phyloP scores from a whole-genome alignment of 1,140 invertebrate genomes.

The Bathynomus jamesi region DNA sequence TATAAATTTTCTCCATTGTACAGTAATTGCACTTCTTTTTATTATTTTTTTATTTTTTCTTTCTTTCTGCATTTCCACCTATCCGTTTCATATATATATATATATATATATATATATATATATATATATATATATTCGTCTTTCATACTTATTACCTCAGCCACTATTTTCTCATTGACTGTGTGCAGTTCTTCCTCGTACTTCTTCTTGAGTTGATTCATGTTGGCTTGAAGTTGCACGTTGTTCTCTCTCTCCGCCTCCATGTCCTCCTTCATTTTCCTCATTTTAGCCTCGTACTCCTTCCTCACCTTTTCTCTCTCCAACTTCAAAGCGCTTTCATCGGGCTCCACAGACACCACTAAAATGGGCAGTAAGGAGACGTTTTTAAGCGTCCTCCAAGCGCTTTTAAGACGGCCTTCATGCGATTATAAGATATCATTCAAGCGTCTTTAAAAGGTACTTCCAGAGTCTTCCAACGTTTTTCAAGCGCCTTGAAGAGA shows the following conservation, averaged over 20 bases:
- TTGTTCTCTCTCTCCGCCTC: slow-evolving; percentile 53
- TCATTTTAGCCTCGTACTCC: slow-evolving; percentile 47
- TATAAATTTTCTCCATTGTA: too few species aligned
- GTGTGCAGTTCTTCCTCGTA: slow-evolving; percentile 51
- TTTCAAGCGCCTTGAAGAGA: too few species aligned
- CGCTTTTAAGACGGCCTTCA: neutral
- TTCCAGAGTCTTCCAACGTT: too few species aligned
- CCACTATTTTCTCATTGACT: slow-evolving; percentile 41
- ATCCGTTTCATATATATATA: neutral
- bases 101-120: neutral
- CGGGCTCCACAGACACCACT: slow-evolving; percentile 23
- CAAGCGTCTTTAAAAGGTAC: too few species aligned
- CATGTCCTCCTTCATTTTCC: slow-evolving; percentile 49
- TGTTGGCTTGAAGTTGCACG: slow-evolving; percentile 52
- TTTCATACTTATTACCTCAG: neutral
- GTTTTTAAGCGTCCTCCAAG: too few species aligned
- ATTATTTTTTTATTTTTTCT: too few species aligned
- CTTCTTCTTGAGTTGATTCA: slow-evolving; percentile 49
- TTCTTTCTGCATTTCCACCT: too few species aligned
- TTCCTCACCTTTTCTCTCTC: slow-evolving; percentile 45
- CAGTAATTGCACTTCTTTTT: too few species aligned
- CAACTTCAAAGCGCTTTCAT: slow-evolving; percentile 41
- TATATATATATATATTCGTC: neutral
- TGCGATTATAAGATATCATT: too few species aligned
- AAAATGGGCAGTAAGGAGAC: too few species aligned